Percentiles rank a stretch among this genome's conserved stretches.
phyloP scores from a whole-genome alignment of 2,797 vertebrate genomes.

The Eptatretus atami region DNA sequence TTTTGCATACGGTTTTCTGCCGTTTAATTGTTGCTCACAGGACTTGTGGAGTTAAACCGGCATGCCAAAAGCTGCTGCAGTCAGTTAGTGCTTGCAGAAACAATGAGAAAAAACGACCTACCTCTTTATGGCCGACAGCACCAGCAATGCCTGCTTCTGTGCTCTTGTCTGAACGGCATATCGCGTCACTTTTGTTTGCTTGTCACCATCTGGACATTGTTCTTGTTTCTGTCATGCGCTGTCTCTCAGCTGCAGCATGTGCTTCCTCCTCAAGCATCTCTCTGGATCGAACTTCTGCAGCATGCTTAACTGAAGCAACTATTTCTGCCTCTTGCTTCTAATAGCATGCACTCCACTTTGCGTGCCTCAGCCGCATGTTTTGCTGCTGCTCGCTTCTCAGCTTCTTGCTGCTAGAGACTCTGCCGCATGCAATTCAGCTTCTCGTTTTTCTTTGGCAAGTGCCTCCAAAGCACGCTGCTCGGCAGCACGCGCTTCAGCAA shows the following conservation, averaged over 20 bases:
- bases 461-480: not conserved
- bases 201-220: not conserved
- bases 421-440: not conserved
- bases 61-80: no score
- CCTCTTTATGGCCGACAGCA: no score
- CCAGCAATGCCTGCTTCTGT: no score
- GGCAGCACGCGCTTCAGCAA: not conserved
- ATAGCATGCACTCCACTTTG: constrained; percentile 18
- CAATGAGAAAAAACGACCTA: no score
- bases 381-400: constrained; percentile 7
- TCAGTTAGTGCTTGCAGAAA: no score
- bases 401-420: not conserved
- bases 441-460: not conserved
- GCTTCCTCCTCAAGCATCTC: not conserved
- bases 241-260: not conserved
- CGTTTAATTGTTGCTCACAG: no score
- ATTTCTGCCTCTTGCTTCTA: constrained; percentile 19
- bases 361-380: constrained; percentile 24
- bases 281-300: not conserved
- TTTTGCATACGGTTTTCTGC: no score
- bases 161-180: no score
- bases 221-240: not conserved
- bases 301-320: not conserved
- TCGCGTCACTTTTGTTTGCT: no score
- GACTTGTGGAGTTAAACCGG: no score